Base-by-base conservation (phyloP, 1,140 invertebrate genomes). In the Doryteuthis pealeii region DNA sequence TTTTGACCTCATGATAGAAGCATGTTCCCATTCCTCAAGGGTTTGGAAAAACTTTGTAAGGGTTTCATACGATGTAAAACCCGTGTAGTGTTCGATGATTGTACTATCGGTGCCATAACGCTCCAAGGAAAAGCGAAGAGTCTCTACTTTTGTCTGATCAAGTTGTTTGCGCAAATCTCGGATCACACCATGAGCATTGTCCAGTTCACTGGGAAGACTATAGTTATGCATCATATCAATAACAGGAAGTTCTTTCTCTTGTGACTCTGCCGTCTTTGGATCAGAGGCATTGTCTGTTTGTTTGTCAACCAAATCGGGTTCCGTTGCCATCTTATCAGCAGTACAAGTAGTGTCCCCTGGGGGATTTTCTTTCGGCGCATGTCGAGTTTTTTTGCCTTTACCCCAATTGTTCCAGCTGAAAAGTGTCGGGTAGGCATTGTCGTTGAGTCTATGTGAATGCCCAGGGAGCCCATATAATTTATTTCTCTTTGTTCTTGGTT, bases 191-290 rank as follows among this genome's bases (percentile, higher is more conserved):
- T 28, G 22, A 12, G 54, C 54, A 62, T 62, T 28, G 54, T 62
- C 54, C 0, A 62, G 18, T 22, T 28, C 54, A 62, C 54, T 62
- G 1, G 54, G 54, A 62, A 62, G 54, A 18, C 54, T 62, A 22
- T 62, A 62, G 18, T 62, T 62, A 28, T 62, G 54, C 54, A 62
- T 62, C 54, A 62, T 62, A 62, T 62, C 54, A 62, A 62, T 62
- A 5, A 62, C 54, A 0, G 54, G 54, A 14, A 62, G 5, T 22
- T 49, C 45, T 40, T 40, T 40, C 35, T 5, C 10, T 10, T 40
- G 3, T 40, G 3, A 5, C 10, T 5, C 4, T 10, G 3, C 10
- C 4, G 10, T 5, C 35, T 40, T 40, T 40, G 35, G 3, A 40
- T 3, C 4, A 5, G 35, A 5, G 10, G 35, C 4, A 5, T 10